These are phyloP conservation scores for Agonopterix alstromeriana DNA, from an alignment of 2,888 invertebrate species.

Conservation along the genomic window DNA sequence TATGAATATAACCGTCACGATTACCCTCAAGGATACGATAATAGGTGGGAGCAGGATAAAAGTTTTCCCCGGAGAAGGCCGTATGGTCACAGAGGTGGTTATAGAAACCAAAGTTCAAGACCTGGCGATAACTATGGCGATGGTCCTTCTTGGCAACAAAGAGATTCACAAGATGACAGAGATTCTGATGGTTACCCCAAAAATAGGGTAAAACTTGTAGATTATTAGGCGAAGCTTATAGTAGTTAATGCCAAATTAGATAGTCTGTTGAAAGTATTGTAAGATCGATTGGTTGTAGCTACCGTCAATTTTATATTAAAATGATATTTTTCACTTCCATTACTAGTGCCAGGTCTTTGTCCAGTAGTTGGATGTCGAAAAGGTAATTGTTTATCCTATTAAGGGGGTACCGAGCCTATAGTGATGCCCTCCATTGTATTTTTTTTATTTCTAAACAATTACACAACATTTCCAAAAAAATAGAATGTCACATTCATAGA, in stretches of 20 bases:
- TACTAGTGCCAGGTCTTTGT: no score
- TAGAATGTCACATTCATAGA: no score
- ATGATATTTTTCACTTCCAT: no score
- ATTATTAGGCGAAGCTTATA: constrained; percentile 34
- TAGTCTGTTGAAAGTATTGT: not conserved
- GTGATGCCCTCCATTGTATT: no score
- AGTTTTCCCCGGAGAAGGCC: constrained; percentile 27
- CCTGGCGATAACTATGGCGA: constrained; percentile 19
- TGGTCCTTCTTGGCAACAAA: constrained; percentile 16
- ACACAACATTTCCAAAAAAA: no score
- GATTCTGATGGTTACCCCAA: constrained; percentile 19
- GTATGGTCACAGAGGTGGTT: constrained; percentile 36
- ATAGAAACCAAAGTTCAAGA: constrained; percentile 23
- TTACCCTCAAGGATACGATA: constrained; percentile 14
- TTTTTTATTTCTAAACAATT: no score
- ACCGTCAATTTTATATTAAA: no score
- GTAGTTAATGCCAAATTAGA: not conserved
- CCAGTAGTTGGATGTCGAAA: no score
- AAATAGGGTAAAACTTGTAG: constrained; percentile 59
- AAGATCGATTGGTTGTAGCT: no score
- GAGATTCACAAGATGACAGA: constrained; percentile 5
- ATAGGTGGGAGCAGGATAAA: constrained; percentile 31
- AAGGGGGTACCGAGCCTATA: no score
- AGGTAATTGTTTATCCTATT: no score
- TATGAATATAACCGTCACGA: constrained; percentile 15